Conservation (phyloP, 2,888 invertebrate genomes). For the Vannuccia rotundouncinata region DNA sequence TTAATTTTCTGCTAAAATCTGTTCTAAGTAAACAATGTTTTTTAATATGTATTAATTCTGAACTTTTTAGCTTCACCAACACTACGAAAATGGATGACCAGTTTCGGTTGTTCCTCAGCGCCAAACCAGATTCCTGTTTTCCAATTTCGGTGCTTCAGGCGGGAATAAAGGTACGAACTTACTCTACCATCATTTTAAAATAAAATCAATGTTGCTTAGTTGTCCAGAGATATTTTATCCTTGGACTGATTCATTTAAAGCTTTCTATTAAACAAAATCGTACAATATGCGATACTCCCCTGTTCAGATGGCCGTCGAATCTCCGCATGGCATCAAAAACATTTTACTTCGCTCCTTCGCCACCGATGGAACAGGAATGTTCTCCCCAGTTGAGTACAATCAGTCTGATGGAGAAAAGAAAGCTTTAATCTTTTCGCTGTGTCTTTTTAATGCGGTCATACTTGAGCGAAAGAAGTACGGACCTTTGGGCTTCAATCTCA, state of each 20-base stretch:
- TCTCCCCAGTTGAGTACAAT: conserved; percentile 49
- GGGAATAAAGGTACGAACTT: conserved; percentile 51
- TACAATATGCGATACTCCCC: too few species aligned
- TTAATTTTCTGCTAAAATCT: neutral
- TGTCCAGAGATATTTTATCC: too few species aligned
- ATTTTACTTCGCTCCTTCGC: conserved; percentile 53
- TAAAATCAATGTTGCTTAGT: neutral
- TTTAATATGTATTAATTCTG: neutral
- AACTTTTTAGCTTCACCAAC: conserved; percentile 45
- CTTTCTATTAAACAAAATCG: too few species aligned
- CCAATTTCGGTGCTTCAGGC: conserved; percentile 55
- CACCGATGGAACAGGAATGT: conserved; percentile 48
- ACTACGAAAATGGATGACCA: conserved; percentile 47
- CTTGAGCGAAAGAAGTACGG: conserved; percentile 56
- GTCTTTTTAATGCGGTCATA: conserved; percentile 55
- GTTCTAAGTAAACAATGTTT: neutral
- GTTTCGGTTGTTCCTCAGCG: conserved; percentile 55
- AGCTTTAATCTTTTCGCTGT: conserved; percentile 53
- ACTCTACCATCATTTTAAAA: neutral
- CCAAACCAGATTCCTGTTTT: conserved; percentile 54
- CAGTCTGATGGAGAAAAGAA: conserved; percentile 43
- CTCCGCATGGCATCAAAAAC: conserved; percentile 53
- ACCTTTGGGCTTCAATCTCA: conserved; percentile 55
- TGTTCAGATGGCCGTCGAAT: conserved; percentile 54
- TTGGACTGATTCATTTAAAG: too few species aligned